Base-by-base conservation (phyloP, 2,113 vertebrate species). In the Pseudorhombus dupliciocellatus region DNA sequence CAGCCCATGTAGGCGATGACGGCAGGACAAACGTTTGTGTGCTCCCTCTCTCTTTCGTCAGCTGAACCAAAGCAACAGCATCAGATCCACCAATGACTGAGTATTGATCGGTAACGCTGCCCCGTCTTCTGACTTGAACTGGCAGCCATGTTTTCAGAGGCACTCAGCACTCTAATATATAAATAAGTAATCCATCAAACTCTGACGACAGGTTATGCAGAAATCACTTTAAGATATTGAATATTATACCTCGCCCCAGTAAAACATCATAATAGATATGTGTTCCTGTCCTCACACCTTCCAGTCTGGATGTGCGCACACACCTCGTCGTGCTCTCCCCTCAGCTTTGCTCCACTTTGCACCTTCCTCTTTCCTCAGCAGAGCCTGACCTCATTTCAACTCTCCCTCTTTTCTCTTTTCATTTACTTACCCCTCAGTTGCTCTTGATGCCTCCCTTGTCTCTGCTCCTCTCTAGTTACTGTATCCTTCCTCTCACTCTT, bases 311-410 rank as follows among this genome's bases (percentile, higher is more conserved):
- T 28, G 26, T 28, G 26, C 26, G 5, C 26, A 28, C 26, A 28
- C 37, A 44, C 15, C 42, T 44, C 4, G 4, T 18, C 42, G 12
- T 15, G 4, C 12, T 44, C 6, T 18, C 42, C 42, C 42, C 4
- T 20, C 42, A 46, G 15, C 42, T 46, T 7, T 46, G 42, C 42
- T 52, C 7, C 55, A 57, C 16, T 57, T 57, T 55, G 42, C 18
- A 46, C 26, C n/a, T n/a, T n/a, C n/a, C 14, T 54, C 12, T 20
- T 55, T 15, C 2, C 53, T 55, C 53, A 55, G 53, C 53, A 28
- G 53, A 26, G 21, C 44, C 30, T 65, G 60, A 78, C 67, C 83
- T 63, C 42, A 11, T 77, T 76, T 76, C 57, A 77, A 67, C 73
- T 60, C 25, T 46, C 44, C 7, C 25, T 55, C 53, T 62, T 50